Conservation (phyloP, 2,797 vertebrate species). For the Allochrocebus solatus region DNA sequence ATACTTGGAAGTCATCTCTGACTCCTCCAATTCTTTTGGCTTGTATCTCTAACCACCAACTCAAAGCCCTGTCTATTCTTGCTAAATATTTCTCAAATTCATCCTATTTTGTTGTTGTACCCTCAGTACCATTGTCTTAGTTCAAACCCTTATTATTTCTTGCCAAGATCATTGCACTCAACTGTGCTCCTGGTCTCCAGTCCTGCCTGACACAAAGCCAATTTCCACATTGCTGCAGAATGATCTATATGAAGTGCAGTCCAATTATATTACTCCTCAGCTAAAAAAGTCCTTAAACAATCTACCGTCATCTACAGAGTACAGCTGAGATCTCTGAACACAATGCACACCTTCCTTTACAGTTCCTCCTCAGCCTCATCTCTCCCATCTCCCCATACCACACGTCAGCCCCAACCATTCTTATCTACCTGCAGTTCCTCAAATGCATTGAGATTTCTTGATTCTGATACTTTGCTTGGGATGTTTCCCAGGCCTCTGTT, state of each 20-base stretch:
- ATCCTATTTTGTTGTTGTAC: not conserved
- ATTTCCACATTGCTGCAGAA: not conserved
- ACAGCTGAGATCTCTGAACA: not conserved
- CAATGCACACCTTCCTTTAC: not conserved
- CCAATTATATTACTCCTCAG: not conserved
- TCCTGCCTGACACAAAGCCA: not conserved
- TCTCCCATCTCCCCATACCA: not conserved
- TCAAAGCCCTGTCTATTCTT: not conserved
- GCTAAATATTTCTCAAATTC: not conserved
- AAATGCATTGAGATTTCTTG: not conserved
- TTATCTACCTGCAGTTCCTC: not conserved
- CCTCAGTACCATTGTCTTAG: not conserved
- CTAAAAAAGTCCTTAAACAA: not conserved
- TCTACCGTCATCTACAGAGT: not conserved
- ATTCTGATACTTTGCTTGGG: not conserved
- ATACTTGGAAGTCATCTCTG: not conserved
- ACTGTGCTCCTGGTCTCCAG: not conserved
- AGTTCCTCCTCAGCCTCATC: not conserved
- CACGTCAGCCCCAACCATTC: not conserved
- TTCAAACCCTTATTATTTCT: not conserved
- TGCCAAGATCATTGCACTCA: not conserved
- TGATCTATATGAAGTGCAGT: not conserved
- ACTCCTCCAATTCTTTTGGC: not conserved
- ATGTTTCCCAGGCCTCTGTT: not conserved
- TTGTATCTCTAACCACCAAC: not conserved